Conservation (phyloP, 1,140 invertebrate species). For the Frieseomelitta varia region DNA sequence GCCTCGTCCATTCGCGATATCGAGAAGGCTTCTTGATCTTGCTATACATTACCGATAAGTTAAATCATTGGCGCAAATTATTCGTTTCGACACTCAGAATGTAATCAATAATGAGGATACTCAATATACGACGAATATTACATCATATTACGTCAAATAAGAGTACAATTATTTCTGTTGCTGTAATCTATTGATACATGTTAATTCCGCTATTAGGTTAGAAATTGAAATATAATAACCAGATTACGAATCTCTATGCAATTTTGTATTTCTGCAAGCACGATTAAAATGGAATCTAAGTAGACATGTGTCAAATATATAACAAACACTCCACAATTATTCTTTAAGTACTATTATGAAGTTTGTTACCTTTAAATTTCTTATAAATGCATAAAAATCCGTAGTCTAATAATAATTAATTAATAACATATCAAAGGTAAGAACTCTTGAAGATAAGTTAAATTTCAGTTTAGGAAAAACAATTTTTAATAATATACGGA, state of each 20-base stretch:
- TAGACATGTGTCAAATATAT: too few relatives aligned
- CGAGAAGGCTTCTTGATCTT: conserved; percentile 43
- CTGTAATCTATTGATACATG: not conserved
- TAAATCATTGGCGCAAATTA: not conserved
- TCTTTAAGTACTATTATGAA: too few relatives aligned
- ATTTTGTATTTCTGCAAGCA: too few relatives aligned
- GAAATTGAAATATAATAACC: not conserved
- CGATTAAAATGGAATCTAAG: too few relatives aligned
- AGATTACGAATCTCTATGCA: too few relatives aligned
- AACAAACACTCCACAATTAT: too few relatives aligned
- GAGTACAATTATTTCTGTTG: not conserved
- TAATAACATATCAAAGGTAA: not conserved
- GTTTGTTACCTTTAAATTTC: too few relatives aligned
- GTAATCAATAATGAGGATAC: not conserved
- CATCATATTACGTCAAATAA: accelerated
- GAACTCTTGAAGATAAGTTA: not conserved
- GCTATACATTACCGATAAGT: not conserved
- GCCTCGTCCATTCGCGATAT: conserved; percentile 57
- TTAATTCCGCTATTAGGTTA: not conserved
- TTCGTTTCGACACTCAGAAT: too few relatives aligned
- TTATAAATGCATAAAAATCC: too few relatives aligned
- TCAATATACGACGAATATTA: not conserved
- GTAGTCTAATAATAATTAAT: not conserved
- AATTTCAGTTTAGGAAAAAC: not conserved
- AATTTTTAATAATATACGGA: not conserved